Percentiles rank a stretch among this genome's conserved stretches.
Conservation (phyloP, 2,888 invertebrate genomes). For the Cabera pusaria region DNA sequence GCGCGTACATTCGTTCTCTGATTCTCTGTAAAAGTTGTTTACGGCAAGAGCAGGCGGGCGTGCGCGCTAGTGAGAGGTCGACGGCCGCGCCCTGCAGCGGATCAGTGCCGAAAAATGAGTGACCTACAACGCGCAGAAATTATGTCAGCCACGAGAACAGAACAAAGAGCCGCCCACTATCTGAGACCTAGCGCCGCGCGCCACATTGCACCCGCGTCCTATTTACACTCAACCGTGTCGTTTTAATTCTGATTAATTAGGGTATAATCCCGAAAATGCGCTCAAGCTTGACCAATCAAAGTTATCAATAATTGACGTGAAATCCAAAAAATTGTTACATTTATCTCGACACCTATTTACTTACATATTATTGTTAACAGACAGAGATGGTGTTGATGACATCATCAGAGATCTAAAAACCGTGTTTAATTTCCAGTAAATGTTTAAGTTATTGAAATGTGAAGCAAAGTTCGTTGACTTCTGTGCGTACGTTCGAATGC, state of each 20-base stretch:
- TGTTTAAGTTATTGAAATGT: conserved; percentile 31
- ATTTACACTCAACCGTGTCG: conserved; percentile 5
- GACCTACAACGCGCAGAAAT: conserved; percentile 72
- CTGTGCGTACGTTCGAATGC: conserved; percentile 60
- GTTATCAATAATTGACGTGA: too few relatives aligned
- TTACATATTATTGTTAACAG: too few relatives aligned
- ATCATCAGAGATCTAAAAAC: conserved; percentile 24
- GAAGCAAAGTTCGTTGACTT: conserved; percentile 68
- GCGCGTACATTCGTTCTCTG: conserved; percentile 80
- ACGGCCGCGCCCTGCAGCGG: conserved; percentile 65
- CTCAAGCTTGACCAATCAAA: too few relatives aligned
- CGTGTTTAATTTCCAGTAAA: conserved; percentile 22
- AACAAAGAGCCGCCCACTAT: conserved; percentile 71
- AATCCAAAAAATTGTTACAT: too few relatives aligned
- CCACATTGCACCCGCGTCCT: conserved; percentile 20
- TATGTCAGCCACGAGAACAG: conserved; percentile 61
- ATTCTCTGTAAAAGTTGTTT: conserved; percentile 80
- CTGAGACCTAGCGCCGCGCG: too few relatives aligned
- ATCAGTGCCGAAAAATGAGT: conserved; percentile 79
- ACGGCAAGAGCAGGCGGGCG: conserved; percentile 61
- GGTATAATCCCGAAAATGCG: too few relatives aligned
- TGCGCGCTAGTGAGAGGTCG: conserved; percentile 60
- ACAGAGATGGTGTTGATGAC: conserved; percentile 28
- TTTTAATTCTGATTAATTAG: too few relatives aligned
- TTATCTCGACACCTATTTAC: too few relatives aligned